Evolutionary conservation across 2,888 invertebrate species (phyloP), one percentile per base, ranked within the genome.

Genomic region (Parnassius smintheus): DNA sequence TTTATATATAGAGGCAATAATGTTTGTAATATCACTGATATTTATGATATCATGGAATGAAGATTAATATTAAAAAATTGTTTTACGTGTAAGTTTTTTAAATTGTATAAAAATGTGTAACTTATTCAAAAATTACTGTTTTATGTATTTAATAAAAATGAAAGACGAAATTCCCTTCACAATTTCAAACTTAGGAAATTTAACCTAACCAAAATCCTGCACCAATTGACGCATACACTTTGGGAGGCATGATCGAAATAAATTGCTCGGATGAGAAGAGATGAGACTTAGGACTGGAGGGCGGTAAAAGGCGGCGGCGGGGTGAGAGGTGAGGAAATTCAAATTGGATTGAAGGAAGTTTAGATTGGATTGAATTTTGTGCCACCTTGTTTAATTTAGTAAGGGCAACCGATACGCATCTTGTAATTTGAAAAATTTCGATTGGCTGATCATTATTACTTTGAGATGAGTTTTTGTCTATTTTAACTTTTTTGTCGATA

Each of bases 271-370:
- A 69, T 75, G 65, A 64, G 63, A 69, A 59, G 59, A 51, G 59
- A 56, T 59, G 55, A 58, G 58, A 55, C 62, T 61, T 59, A 56
- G 56, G 55, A 45, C 42, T 35, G n/a, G 50, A 50, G 52, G 63
- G 52, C 45, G 59, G 48, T n/a, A 48, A 51, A 68, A 66, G 67
- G 66, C 67, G 67, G 65, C 67, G 63, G 58, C 62, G 66, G 58
- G 61, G 67, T 68, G 65, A 65, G 74, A 60, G 61, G 61, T 60
- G 71, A 80, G 86, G 82, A 83, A 83, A 88, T 87, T 88, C 86
- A 88, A 88, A 90, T 89, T 88, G 87, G 88, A 88, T 88, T 85
- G 86, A 85, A 88, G 84, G 83, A 88, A 90, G 83, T 90, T 89
- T 86, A 85, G 87, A 89, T 89, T 89, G 83, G 84, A 89, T 89